Base-by-base conservation (phyloP, 53 echinoderm and acorn worm species). In the Echinometra lucunter region DNA sequence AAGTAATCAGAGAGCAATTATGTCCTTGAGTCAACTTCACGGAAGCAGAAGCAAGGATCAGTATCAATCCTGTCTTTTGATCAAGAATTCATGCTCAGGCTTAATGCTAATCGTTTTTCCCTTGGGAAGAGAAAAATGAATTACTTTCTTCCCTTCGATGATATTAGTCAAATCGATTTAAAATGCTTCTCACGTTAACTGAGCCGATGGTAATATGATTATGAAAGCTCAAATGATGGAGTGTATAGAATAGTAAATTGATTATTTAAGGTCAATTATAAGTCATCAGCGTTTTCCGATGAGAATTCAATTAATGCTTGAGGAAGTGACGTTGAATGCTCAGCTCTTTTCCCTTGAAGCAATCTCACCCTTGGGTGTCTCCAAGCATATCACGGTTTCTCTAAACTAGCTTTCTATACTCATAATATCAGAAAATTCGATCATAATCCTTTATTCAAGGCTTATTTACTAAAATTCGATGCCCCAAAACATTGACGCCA, bases 71-170 rank as follows among this genome's bases (percentile, higher is more conserved):
- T 4, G 42, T 78, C 42, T 38, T 42, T 17, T 74, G 5, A 78
- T 78, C 78, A 78, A 21, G 78, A 40, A 78, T 78, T 78, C 78
- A 78, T 40, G 17, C 78, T 23, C 78, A 78, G 40, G 42, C 78
- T 1, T 42, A 6, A 6, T 15, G 69, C 30, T 69, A 69, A 69
- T 69, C 28, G 32, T 18, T 67, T 67, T 67, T 34, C 69, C 32
- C 5, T 28, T 4, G n/a, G 69, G 78, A 78, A 42, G 1, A 19
- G 78, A 5, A 1, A 42, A 2, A 11, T 42, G 21, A 16, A 42
- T 42, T 42, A 16, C 38, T 42, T 78, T 78, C 1, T 1, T 7
- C 7, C 37, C 42, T 19, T 16, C 19, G 63, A 63, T 8, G 23
- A 38, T 38, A 6, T 42, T 15, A 17, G 13, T 30, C 1, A 69